Conservation (phyloP, 2,888 invertebrate genomes). For the Cataglyphis livida region DNA sequence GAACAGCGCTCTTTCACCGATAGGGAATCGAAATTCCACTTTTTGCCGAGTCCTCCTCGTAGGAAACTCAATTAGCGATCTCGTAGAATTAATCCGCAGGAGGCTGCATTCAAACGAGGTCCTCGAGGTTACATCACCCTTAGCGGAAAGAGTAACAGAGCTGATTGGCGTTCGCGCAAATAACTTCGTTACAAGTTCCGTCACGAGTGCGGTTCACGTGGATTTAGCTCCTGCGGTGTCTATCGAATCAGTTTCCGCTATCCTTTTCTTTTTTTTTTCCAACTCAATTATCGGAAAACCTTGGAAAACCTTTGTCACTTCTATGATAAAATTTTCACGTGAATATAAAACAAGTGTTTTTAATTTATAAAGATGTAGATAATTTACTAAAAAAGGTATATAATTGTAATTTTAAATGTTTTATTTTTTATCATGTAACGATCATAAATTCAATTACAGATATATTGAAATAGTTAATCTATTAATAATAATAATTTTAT, state of each 20-base stretch:
- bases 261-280: constrained; percentile 11
- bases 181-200: constrained; percentile 63
- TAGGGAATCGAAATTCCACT: constrained; percentile 24
- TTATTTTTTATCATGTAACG: neutral
- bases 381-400: neutral
- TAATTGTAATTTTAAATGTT: neutral
- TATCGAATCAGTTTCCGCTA: constrained; percentile 31
- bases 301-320: neutral
- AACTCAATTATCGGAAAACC: neutral
- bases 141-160: constrained; percentile 44
- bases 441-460: neutral
- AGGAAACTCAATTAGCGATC: constrained; percentile 65
- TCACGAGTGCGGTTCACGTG: constrained; percentile 19
- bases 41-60: neutral
- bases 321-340: neutral
- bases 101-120: constrained; percentile 40
- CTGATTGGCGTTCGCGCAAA: constrained; percentile 60
- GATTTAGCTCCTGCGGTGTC: constrained; percentile 41
- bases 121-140: constrained; percentile 40
- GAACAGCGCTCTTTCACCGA: neutral
- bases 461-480: neutral
- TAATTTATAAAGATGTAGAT: neutral
- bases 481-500: neutral
- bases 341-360: neutral
- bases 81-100: constrained; percentile 56